Percentiles rank a stretch among this genome's conserved stretches.
Conservation (phyloP, 2,113 vertebrate species). For the Gallinago undulata region DNA sequence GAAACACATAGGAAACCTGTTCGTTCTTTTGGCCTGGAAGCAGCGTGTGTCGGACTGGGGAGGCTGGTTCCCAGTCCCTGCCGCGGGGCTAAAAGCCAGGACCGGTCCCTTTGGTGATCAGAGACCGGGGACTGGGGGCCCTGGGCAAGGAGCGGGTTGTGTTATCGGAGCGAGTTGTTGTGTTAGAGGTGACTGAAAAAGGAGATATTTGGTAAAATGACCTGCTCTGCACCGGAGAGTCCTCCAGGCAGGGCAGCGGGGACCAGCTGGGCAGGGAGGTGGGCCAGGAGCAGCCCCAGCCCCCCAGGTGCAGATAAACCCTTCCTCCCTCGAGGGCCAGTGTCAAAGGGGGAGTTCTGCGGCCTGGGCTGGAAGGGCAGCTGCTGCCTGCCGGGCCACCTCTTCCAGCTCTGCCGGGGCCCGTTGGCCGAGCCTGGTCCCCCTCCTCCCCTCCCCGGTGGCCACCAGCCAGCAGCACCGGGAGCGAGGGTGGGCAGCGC, state of each 20-base stretch:
- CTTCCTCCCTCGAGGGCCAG: not conserved
- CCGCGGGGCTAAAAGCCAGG: accelerated
- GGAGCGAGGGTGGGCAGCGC: not conserved
- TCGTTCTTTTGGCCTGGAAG: not conserved
- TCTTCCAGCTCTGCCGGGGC: accelerated
- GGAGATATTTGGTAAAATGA: not conserved
- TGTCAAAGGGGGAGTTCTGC: accelerated
- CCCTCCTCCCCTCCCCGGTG: accelerated
- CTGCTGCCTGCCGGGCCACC: no score
- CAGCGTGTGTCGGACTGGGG: accelerated
- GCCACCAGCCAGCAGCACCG: accelerated
- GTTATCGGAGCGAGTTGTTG: accelerated
- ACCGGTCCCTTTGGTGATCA: accelerated
- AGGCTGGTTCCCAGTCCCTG: not conserved
- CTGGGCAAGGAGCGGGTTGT: accelerated
- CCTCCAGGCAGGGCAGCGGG: not conserved
- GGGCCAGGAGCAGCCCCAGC: no score
- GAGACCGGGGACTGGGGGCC: accelerated
- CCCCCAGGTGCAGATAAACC: accelerated
- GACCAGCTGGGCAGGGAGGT: not conserved
- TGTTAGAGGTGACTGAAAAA: no score
- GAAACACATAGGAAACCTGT: accelerated
- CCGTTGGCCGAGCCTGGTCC: accelerated
- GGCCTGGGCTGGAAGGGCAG: no score
- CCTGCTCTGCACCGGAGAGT: accelerated